phyloP scores from a whole-genome alignment of 1,140 invertebrate species.

The Planococcus citri region DNA sequence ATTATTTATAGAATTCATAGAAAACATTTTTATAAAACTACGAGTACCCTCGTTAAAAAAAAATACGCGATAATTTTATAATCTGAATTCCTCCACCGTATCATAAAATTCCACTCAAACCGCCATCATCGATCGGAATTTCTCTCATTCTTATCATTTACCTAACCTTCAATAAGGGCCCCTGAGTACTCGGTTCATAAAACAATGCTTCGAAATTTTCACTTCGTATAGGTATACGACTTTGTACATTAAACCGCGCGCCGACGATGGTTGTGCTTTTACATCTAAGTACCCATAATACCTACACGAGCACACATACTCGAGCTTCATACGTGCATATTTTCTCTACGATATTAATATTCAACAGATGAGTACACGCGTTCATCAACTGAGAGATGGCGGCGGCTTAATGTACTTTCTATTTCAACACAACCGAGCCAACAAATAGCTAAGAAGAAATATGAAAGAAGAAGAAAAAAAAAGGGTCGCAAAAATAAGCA shows the following conservation, averaged over 20 bases:
- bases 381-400: neutral
- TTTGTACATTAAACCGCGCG: no score
- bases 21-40: no score
- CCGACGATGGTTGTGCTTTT: no score
- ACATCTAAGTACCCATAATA: no score
- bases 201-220: neutral
- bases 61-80: neutral
- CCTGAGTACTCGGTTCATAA: neutral
- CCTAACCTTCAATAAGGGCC: neutral
- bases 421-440: neutral
- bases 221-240: no score
- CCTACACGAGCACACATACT: no score
- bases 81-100: neutral
- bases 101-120: neutral
- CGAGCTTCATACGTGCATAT: no score
- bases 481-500: neutral
- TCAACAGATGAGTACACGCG: neutral
- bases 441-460: no score
- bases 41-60: no score
- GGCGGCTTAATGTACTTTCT: neutral
- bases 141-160: neutral
- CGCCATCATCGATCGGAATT: neutral
- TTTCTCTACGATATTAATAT: neutral
- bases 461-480: neutral
- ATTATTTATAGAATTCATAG: no score